A percentile compares a stretch with the other conserved stretches of the same genome.
Evolutionary conservation across 1,140 invertebrate genomes (phyloP).

Genomic region (Mercenaria mercenaria): DNA sequence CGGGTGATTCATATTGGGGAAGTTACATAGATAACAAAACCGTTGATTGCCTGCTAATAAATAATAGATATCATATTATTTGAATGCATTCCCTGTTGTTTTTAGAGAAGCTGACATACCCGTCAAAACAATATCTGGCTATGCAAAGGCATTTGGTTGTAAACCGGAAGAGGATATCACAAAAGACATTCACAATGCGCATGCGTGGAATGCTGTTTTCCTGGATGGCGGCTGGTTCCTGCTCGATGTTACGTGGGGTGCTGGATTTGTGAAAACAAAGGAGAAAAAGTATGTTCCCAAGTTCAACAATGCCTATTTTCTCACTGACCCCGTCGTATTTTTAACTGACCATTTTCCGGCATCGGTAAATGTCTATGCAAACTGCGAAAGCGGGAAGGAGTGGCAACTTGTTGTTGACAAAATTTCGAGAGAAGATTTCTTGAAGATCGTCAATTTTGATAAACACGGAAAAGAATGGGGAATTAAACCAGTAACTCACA

Average conservation of each 20-base stretch:
- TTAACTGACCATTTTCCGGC: constrained; percentile 87
- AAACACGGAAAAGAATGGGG: constrained; percentile 55
- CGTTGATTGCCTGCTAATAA: too few relatives aligned
- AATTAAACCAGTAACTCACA: constrained; percentile 29
- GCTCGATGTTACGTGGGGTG: constrained; percentile 86
- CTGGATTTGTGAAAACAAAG: constrained; percentile 75
- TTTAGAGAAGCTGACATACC: constrained; percentile 55
- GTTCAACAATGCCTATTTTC: constrained; percentile 84
- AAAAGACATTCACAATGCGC: constrained; percentile 92
- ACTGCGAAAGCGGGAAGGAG: constrained; percentile 28
- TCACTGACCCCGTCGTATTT: constrained; percentile 87
- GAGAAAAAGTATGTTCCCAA: constrained; percentile 65
- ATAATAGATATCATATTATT: too few relatives aligned
- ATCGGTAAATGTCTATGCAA: constrained; percentile 64
- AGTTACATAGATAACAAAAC: too few relatives aligned
- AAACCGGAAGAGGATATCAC: constrained; percentile 97
- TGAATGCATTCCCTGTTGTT: too few relatives aligned
- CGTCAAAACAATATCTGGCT: constrained; percentile 88
- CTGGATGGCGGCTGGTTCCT: constrained; percentile 75
- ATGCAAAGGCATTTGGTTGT: constrained; percentile 98
- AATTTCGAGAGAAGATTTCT: constrained; percentile 51
- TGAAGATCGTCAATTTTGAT: constrained; percentile 27
- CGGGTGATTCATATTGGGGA: too few relatives aligned
- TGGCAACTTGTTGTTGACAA: constrained; percentile 71
- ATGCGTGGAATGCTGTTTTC: constrained; percentile 79